Conservation (phyloP, 2,888 invertebrate genomes). For the Linnaemya tessellans region DNA sequence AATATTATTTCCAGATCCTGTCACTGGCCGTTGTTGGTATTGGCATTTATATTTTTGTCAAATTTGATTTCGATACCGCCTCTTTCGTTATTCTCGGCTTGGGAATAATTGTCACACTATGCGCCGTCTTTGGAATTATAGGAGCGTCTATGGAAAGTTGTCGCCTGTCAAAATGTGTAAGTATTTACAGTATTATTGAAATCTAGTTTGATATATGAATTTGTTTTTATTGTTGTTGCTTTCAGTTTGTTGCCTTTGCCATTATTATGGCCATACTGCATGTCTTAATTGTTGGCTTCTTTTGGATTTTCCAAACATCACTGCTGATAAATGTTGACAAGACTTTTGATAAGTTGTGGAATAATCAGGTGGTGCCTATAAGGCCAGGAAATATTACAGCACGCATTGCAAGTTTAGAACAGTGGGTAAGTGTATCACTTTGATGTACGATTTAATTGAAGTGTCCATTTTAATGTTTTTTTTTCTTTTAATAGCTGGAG, state of each 20-base stretch:
- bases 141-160: conserved; percentile 79
- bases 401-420: conserved; percentile 78
- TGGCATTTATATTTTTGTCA: conserved; percentile 75
- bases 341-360: conserved; percentile 79
- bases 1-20: conserved; percentile 73
- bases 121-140: conserved; percentile 76
- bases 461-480: not conserved
- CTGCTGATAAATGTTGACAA: conserved; percentile 79
- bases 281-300: conserved; percentile 77
- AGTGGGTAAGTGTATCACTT: conserved; percentile 76
- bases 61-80: conserved; percentile 78
- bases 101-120: conserved; percentile 75
- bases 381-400: conserved; percentile 78
- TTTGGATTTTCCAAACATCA: conserved; percentile 78
- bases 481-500: conserved; percentile 74
- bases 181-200: conserved; percentile 13
- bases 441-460: conserved; percentile 16
- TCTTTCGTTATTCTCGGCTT: conserved; percentile 76
- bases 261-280: conserved; percentile 76
- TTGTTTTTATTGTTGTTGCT: not conserved
- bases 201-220: not conserved
- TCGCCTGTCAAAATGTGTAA: conserved; percentile 77
- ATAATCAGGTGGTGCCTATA: conserved; percentile 78
- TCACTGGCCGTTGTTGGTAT: conserved; percentile 76
- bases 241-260: conserved; percentile 76